These are phyloP conservation scores for Borostomias antarcticus DNA, from an alignment of 2,797 vertebrate genomes.

Conservation along the genomic window DNA sequence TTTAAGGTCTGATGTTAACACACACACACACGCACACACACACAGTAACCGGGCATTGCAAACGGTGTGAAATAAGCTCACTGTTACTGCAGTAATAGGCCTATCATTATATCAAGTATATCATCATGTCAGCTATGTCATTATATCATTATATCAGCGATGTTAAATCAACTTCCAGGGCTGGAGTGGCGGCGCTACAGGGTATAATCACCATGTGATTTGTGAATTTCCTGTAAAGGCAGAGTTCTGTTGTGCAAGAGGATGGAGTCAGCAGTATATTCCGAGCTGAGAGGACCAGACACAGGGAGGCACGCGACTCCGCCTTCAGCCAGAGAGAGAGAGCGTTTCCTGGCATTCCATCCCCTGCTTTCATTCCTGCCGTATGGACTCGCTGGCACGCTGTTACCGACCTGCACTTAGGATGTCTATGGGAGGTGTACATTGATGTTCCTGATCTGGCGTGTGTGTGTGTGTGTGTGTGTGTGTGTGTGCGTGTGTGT, in stretches of 20 bases:
- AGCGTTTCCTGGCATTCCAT: no score
- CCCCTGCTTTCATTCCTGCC: no score
- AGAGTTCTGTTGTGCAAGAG: no score
- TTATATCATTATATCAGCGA: no score
- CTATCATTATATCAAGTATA: constrained; percentile 6
- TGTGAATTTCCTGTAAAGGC: neutral
- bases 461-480: no score
- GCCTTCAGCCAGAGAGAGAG: no score
- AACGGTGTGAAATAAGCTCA: neutral
- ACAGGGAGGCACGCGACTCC: no score
- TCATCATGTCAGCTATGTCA: neutral
- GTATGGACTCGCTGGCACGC: no score
- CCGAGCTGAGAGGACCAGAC: neutral
- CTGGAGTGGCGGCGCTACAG: neutral
- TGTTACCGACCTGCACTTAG: no score
- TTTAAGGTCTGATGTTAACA: no score
- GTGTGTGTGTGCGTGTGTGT: neutral
- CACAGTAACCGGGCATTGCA: neutral
- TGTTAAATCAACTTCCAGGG: no score
- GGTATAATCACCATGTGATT: neutral
- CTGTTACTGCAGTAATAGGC: neutral
- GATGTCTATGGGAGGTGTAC: neutral
- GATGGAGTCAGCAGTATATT: no score
- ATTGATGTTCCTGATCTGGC: neutral
- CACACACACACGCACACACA: constrained; percentile 6